Conservation (phyloP, 2,888 invertebrate genomes). For the Xanthia icteritia region DNA sequence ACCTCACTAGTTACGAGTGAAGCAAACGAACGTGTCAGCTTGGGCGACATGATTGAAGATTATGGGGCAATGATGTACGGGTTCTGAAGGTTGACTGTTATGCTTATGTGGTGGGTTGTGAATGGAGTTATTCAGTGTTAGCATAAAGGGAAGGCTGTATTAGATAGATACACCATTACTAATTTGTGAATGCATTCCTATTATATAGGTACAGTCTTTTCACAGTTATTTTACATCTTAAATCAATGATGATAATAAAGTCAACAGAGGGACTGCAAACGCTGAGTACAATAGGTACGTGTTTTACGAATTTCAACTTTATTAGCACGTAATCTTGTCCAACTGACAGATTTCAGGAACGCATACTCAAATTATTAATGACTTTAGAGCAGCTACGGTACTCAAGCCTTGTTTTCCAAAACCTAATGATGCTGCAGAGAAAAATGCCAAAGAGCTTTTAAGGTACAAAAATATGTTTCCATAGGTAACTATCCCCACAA, state of each 20-base stretch:
- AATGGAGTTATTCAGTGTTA: conserved; percentile 8
- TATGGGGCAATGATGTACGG: conserved; percentile 38
- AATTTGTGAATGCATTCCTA: too few species aligned
- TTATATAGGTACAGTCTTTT: too few species aligned
- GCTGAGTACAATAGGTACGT: too few species aligned
- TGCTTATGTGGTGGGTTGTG: not conserved
- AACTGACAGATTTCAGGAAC: too few species aligned
- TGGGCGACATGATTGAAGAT: conserved; percentile 42
- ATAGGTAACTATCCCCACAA: not conserved
- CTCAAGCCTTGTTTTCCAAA: not conserved
- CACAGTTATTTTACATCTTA: too few species aligned
- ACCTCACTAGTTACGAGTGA: conserved; percentile 24
- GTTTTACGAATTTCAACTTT: too few species aligned
- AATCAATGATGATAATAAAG: too few species aligned
- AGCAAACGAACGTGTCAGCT: conserved; percentile 37
- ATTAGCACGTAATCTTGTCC: too few species aligned
- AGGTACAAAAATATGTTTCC: not conserved
- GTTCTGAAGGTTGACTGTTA: not conserved
- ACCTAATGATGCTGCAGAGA: not conserved
- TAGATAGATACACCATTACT: not conserved
- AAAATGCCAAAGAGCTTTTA: not conserved
- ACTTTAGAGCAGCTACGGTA: not conserved
- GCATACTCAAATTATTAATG: too few species aligned
- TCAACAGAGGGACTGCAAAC: too few species aligned
- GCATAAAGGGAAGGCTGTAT: not conserved